A percentile compares a stretch with the other conserved stretches of the same genome.
Evolutionary conservation across 2,797 vertebrate genomes (phyloP).

Genomic region (Syngnathus acus): DNA sequence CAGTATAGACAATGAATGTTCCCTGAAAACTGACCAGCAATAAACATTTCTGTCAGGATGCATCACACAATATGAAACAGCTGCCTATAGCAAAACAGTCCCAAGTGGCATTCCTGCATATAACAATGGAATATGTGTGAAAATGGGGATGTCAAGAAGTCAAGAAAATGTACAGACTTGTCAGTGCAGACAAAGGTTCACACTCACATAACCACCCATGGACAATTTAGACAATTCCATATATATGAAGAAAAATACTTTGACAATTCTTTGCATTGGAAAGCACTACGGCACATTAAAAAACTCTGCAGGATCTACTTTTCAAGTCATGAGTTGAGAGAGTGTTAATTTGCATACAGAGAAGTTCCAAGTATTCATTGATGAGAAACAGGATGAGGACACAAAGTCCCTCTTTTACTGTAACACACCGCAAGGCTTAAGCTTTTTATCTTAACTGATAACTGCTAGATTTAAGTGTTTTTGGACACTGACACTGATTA

Average conservation of each 20-base stretch:
- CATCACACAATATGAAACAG: background rate
- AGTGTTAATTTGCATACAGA: background rate
- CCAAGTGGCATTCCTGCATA: background rate
- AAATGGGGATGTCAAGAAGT: background rate
- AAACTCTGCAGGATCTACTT: background rate
- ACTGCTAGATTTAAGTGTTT: too few relatives aligned
- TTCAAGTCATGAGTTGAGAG: background rate
- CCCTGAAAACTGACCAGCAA: background rate
- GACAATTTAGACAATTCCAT: too few relatives aligned
- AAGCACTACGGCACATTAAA: background rate
- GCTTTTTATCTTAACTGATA: too few relatives aligned
- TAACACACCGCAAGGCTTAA: background rate
- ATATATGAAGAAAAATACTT: too few relatives aligned
- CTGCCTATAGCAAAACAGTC: too few relatives aligned
- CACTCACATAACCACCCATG: too few relatives aligned
- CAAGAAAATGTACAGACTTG: background rate
- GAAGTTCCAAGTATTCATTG: background rate
- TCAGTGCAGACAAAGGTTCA: background rate
- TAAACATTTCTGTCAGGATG: background rate
- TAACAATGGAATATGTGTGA: background rate
- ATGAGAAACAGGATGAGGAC: background rate
- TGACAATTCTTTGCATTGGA: too few relatives aligned
- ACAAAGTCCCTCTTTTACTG: background rate
- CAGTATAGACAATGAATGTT: background rate
- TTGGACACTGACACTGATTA: too few relatives aligned